Conservation (phyloP, 2,888 invertebrate species). For the Vanessa cardui region DNA sequence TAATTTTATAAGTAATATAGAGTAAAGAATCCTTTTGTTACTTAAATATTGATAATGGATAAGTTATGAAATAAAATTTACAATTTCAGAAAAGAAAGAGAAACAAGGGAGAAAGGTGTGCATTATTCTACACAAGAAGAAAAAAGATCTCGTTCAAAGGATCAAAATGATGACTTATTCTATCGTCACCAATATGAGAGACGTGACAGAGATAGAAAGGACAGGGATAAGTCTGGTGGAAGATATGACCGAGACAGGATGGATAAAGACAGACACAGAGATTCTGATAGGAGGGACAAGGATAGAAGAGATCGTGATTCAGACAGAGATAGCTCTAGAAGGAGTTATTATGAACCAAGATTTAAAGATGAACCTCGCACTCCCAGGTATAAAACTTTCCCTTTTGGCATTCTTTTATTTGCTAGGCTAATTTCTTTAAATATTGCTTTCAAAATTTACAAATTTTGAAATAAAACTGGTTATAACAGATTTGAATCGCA, state of each 20-base stretch:
- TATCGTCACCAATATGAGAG: conserved; percentile 63
- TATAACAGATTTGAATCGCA: no score
- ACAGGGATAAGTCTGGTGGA: conserved; percentile 50
- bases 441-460: no score
- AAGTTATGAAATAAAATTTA: not conserved
- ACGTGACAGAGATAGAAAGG: conserved; percentile 45
- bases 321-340: conserved; percentile 73
- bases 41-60: not conserved
- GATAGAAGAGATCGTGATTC: conserved; percentile 60
- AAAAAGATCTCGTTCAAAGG: conserved; percentile 66
- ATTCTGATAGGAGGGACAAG: conserved; percentile 58
- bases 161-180: conserved; percentile 66
- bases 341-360: conserved; percentile 82
- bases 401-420: no score
- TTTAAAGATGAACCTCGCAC: conserved; percentile 94
- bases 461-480: no score
- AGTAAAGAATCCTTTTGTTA: no score
- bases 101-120: conserved; percentile 87
- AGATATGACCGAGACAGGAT: conserved; percentile 20
- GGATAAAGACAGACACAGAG: conserved; percentile 55
- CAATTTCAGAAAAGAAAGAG: conserved; percentile 71
- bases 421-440: no score
- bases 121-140: conserved; percentile 86
- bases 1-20: no score
- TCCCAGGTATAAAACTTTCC: conserved; percentile 82